Percentiles rank a stretch among this genome's conserved stretches.
These are phyloP conservation scores for Serrognathus titanus DNA, from an alignment of 2,888 invertebrate species.

Conservation along the genomic window DNA sequence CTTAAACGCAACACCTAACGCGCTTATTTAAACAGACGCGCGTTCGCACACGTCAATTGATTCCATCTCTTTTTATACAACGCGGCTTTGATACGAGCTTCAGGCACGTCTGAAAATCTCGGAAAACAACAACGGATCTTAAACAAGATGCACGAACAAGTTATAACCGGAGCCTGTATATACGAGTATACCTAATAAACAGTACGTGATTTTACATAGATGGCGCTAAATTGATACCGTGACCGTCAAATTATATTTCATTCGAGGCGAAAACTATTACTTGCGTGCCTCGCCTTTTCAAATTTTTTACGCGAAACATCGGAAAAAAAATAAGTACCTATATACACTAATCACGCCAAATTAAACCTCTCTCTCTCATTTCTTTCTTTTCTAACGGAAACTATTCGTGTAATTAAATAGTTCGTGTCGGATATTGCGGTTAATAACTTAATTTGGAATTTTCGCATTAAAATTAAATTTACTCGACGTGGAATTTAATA, in stretches of 20 bases:
- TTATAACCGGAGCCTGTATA: slow-evolving; percentile 27
- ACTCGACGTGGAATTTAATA: background rate
- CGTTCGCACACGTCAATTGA: slow-evolving; percentile 6
- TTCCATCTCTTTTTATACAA: background rate
- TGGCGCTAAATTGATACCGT: slow-evolving; percentile 48
- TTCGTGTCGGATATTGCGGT: background rate
- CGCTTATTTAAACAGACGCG: slow-evolving; percentile 30
- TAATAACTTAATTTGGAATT: slow-evolving; percentile 1
- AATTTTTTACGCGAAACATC: background rate
- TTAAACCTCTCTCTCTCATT: background rate
- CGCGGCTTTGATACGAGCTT: background rate
- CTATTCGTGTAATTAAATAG: background rate
- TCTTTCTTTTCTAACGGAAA: background rate
- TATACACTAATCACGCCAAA: background rate
- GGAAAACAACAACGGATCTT: slow-evolving; percentile 18
- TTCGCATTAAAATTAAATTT: too few relatives aligned
- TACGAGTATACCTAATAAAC: slow-evolving; percentile 31
- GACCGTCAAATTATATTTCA: slow-evolving; percentile 41
- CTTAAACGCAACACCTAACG: slow-evolving; percentile 14
- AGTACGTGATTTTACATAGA: slow-evolving; percentile 47
- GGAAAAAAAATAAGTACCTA: background rate
- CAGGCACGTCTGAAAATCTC: slow-evolving; percentile 6
- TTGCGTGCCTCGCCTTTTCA: slow-evolving; percentile 9
- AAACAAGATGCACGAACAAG: slow-evolving; percentile 43
- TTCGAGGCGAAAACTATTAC: slow-evolving; percentile 18